phyloP scores from a whole-genome alignment of 2,113 vertebrate genomes.

The Accipiter cooperii region DNA sequence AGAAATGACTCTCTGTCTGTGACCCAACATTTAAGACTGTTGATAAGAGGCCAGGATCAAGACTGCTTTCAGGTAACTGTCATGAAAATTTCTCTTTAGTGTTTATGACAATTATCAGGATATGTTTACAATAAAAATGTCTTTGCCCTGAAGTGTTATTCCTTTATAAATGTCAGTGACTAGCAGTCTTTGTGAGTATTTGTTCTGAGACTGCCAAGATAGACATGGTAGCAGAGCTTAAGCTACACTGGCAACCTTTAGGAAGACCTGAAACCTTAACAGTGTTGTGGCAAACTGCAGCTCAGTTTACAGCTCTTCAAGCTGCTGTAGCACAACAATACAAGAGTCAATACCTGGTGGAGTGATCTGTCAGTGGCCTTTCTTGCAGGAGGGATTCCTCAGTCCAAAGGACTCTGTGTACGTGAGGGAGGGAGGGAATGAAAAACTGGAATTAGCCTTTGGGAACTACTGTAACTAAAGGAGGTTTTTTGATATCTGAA shows the following conservation, averaged over 20 bases:
- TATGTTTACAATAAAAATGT: background rate
- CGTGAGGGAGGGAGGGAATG: background rate
- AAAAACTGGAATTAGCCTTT: background rate
- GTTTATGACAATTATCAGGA: background rate
- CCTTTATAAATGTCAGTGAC: background rate
- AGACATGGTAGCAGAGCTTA: background rate
- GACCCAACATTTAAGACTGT: constrained; percentile 83
- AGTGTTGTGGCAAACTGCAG: background rate
- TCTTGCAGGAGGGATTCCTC: background rate
- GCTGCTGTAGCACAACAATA: background rate
- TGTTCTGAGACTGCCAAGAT: background rate
- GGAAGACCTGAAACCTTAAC: fast-evolving
- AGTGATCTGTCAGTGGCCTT: background rate
- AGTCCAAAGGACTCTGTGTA: background rate
- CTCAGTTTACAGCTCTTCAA: background rate
- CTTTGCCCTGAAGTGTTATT: background rate
- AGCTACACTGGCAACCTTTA: background rate
- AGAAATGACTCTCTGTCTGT: constrained; percentile 81
- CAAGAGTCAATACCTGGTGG: background rate
- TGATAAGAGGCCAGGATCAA: constrained; percentile 92
- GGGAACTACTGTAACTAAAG: background rate
- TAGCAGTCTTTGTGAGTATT: background rate
- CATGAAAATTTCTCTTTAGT: background rate
- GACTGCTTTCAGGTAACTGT: constrained; percentile 91
- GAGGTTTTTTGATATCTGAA: background rate